Conservation (phyloP, 2,113 vertebrate species). For the Indicator maculatus region DNA sequence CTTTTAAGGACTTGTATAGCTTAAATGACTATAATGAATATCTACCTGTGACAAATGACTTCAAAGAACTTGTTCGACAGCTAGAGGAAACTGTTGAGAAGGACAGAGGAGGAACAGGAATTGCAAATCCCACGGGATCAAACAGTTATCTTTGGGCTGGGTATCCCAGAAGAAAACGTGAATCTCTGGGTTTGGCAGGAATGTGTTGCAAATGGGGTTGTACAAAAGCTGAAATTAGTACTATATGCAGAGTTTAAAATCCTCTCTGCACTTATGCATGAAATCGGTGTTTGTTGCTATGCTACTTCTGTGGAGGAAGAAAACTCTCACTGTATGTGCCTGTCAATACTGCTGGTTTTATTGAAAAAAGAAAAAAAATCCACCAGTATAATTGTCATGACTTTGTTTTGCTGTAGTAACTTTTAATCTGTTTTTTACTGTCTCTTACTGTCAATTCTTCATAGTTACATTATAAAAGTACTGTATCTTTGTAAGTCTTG, state of each 20-base stretch:
- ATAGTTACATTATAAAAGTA: neutral
- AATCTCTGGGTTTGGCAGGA: constrained; percentile 83
- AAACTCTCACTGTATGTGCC: neutral
- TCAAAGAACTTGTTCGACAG: constrained; percentile 30
- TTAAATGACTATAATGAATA: constrained; percentile 57
- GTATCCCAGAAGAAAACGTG: constrained; percentile 78
- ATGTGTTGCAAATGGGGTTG: constrained; percentile 90
- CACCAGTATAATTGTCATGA: neutral
- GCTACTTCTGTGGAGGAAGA: neutral
- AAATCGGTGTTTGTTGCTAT: constrained; percentile 11
- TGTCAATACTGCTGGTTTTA: neutral
- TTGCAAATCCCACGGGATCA: neutral
- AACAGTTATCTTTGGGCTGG: constrained; percentile 53
- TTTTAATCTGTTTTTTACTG: constrained; percentile 28
- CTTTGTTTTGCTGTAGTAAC: constrained; percentile 28
- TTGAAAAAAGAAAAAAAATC: neutral
- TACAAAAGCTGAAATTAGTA: constrained; percentile 88
- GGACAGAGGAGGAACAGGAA: neutral
- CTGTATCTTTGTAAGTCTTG: constrained; percentile 29
- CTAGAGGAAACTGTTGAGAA: constrained; percentile 35
- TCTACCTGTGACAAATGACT: neutral
- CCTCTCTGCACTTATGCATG: neutral
- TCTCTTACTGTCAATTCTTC: neutral
- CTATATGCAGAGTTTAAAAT: constrained; percentile 81
- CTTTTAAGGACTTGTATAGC: constrained; percentile 68